phyloP scores from a whole-genome alignment of 2,113 vertebrate species.

The Phocoena sinus region DNA sequence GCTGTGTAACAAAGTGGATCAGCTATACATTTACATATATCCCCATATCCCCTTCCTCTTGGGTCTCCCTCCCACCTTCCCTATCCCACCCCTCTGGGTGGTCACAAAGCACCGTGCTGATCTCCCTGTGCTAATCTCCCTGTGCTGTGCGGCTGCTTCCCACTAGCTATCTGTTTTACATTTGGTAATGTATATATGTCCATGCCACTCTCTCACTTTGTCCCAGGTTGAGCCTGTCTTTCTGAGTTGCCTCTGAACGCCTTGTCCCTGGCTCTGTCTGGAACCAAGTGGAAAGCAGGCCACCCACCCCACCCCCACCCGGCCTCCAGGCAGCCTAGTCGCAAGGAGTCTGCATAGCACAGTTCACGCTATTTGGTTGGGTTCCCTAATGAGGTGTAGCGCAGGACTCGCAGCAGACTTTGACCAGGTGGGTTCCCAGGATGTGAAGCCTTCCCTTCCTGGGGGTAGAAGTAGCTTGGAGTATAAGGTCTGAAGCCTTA shows the following conservation, averaged over 20 bases:
- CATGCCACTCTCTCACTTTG: no score
- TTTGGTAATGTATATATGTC: no score
- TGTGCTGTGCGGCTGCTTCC: no score
- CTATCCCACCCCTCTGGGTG: no score
- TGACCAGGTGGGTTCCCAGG: background rate
- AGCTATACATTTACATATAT: no score
- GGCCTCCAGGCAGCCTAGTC: background rate
- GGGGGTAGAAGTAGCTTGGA: background rate
- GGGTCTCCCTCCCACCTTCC: no score
- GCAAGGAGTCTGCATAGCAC: background rate
- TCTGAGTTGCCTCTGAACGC: background rate
- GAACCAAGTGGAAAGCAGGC: background rate
- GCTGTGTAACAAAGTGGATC: no score
- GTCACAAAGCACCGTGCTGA: no score
- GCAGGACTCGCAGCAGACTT: background rate
- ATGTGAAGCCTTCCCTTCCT: background rate
- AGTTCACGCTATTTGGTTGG: background rate
- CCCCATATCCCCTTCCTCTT: no score
- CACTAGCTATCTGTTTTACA: no score
- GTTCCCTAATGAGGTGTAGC: background rate
- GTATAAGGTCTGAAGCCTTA: background rate
- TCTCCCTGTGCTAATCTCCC: no score
- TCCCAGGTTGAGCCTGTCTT: background rate
- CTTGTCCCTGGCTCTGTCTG: background rate
- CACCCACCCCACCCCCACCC: background rate